Percentiles rank a stretch among this genome's conserved stretches.
These are phyloP conservation scores for Labrus mixtus DNA, from an alignment of 2,113 vertebrate genomes.

Conservation along the genomic window DNA sequence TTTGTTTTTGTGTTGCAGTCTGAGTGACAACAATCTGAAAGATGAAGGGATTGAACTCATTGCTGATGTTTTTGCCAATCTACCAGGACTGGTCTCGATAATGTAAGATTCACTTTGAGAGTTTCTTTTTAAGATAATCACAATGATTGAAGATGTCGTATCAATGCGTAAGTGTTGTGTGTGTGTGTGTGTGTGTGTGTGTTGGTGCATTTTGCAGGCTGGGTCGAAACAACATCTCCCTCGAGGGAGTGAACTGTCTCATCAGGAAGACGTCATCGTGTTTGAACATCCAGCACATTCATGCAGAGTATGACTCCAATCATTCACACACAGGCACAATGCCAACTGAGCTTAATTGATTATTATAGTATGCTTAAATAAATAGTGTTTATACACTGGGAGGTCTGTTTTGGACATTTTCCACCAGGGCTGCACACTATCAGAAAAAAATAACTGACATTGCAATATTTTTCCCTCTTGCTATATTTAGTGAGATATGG, in stretches of 20 bases:
- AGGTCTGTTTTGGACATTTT: no score
- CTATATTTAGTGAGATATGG: no score
- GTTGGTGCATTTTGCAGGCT: conserved; percentile 79
- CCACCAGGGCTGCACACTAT: no score
- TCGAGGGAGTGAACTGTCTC: conserved; percentile 76
- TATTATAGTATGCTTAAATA: background rate
- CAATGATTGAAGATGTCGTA: background rate
- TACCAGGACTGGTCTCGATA: conserved; percentile 80
- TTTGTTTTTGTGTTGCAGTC: conserved; percentile 74
- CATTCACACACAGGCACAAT: background rate
- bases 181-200: no score
- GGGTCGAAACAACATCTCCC: conserved; percentile 83
- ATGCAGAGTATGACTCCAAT: conserved; percentile 82
- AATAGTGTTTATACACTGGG: no score
- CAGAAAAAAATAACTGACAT: no score
- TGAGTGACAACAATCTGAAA: conserved; percentile 87
- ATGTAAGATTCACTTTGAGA: conserved; percentile 82
- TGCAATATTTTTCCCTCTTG: no score
- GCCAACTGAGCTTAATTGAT: background rate
- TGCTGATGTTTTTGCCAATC: conserved; percentile 72
- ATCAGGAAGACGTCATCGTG: conserved; percentile 72
- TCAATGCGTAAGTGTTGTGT: conserved; percentile 4
- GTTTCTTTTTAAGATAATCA: background rate
- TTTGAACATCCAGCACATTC: conserved; percentile 73
- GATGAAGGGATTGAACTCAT: conserved; percentile 77